Base-by-base conservation (phyloP, 1,140 invertebrate species). In the Caenorhabditis latens region DNA sequence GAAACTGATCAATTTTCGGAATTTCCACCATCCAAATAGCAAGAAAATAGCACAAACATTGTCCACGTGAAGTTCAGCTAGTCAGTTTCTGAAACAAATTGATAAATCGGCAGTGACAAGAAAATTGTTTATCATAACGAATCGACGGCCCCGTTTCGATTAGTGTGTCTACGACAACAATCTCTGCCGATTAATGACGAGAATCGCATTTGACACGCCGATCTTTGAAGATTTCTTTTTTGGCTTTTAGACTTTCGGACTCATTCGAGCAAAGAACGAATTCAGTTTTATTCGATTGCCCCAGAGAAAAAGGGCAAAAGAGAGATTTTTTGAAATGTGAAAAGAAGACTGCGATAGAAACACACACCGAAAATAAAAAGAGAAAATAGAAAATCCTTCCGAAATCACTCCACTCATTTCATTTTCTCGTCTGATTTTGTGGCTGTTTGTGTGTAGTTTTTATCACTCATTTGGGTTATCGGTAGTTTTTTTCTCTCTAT, bases 1-100 rank as follows among this genome's bases (percentile, higher is more conserved):
- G 55, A 58, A 58, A 58, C 55, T 58, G 55, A 58, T 58, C 14
- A n/a, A 58, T 53, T 53, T 53, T 53, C 50, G 50, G 50, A 53
- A 53, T 32, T 32, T 32, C 32, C 2, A 32, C 32, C 32, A 32
- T 2, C 32, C 32, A 32, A 32, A 32, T 32, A 0, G 32, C 32
- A 32, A 32, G 32, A 32, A 32, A 32, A 32, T 32, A 32, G 32
- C 32, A 32, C 19, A 58, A 6, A 58, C 0, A 58, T 7, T 58
- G 55, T 58, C 55, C 55, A 58, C 55, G 55, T 58, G 55, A 58
- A 58, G 55, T n/a, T 14, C 55, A 6, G 55, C 55, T 6, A n/a
- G 32, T 32, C 55, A n/a, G n/a, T n/a, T 58, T 58, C 55, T 58
- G n/a, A 58, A 58, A 58, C 55, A 58, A 58, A 58, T 58, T 58